A percentile compares a stretch with the other conserved stretches of the same genome.
These are phyloP conservation scores for Bradypodion ventrale DNA, from an alignment of 2,797 vertebrate genomes.

Conservation along the genomic window DNA sequence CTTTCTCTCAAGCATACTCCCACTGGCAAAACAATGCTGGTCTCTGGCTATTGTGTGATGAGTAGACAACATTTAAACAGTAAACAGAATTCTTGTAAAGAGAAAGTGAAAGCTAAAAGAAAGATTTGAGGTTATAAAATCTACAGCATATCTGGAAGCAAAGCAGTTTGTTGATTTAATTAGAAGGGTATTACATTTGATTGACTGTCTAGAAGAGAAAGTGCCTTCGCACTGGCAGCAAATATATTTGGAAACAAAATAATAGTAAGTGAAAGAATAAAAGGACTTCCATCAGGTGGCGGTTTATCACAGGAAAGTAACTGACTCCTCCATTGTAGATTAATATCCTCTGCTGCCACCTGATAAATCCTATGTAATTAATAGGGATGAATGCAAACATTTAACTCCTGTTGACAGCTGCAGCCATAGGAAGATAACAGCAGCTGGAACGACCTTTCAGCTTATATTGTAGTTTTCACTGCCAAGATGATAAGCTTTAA, in stretches of 20 bases:
- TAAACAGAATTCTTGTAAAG: not conserved
- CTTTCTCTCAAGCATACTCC: too few species aligned
- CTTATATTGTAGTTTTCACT: constrained; percentile 14
- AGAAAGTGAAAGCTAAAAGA: not conserved
- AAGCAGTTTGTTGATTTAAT: not conserved
- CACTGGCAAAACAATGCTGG: not conserved
- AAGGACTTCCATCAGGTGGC: constrained; percentile 13
- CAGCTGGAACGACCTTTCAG: constrained; percentile 8
- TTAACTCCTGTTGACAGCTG: constrained; percentile 56
- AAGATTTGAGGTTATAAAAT: not conserved
- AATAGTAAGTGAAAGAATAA: constrained; percentile 40
- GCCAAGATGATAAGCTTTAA: constrained; percentile 6
- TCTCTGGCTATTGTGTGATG: not conserved
- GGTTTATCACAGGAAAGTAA: constrained; percentile 52
- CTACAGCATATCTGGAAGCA: not conserved
- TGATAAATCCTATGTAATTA: constrained; percentile 50
- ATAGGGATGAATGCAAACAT: constrained; percentile 52
- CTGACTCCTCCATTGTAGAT: constrained; percentile 46
- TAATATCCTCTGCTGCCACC: constrained; percentile 28
- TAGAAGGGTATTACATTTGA: constrained; percentile 1
- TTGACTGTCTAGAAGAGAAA: not conserved
- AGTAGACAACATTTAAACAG: not conserved
- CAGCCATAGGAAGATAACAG: constrained; percentile 45
- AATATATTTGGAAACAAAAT: constrained; percentile 40
- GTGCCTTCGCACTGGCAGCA: not conserved